Evolutionary conservation across 2,113 vertebrate genomes (phyloP).

Genomic region (Oxyruncus cristatus): DNA sequence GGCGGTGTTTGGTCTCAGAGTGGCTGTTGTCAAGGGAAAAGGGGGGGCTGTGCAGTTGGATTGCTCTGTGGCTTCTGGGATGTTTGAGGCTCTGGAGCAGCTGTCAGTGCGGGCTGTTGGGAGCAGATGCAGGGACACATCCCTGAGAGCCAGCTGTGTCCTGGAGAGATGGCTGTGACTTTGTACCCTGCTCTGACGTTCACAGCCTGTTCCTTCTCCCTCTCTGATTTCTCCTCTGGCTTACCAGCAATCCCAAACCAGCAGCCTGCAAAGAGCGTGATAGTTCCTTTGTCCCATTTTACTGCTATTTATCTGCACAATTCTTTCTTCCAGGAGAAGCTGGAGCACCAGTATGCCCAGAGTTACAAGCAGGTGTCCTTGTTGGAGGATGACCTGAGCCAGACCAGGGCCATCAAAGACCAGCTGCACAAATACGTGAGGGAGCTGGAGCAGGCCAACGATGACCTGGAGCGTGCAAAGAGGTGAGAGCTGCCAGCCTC

Average conservation of each 20-base stretch:
- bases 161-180: accelerated
- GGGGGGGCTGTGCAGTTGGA: neutral
- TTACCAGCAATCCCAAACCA: neutral
- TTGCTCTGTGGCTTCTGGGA: neutral
- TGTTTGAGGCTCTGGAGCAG: neutral
- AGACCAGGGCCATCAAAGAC: slow-evolving; percentile 94
- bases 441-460: slow-evolving; percentile 97
- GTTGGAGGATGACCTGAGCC: slow-evolving; percentile 93
- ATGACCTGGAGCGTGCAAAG: slow-evolving; percentile 96
- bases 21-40: neutral
- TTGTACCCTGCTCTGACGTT: neutral
- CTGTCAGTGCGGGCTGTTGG: neutral
- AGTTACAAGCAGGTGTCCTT: slow-evolving; percentile 95
- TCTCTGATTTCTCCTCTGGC: neutral
- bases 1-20: neutral
- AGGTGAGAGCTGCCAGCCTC: slow-evolving; percentile 73
- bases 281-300: neutral
- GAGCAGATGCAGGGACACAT: neutral
- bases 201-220: neutral
- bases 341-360: slow-evolving; percentile 94
- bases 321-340: slow-evolving; percentile 84
- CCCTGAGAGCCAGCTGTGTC: neutral
- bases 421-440: slow-evolving; percentile 96
- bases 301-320: neutral
- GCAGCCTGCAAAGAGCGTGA: neutral